Base-by-base conservation (phyloP, 1,140 invertebrate genomes). In the Cecropterus lyciades region DNA sequence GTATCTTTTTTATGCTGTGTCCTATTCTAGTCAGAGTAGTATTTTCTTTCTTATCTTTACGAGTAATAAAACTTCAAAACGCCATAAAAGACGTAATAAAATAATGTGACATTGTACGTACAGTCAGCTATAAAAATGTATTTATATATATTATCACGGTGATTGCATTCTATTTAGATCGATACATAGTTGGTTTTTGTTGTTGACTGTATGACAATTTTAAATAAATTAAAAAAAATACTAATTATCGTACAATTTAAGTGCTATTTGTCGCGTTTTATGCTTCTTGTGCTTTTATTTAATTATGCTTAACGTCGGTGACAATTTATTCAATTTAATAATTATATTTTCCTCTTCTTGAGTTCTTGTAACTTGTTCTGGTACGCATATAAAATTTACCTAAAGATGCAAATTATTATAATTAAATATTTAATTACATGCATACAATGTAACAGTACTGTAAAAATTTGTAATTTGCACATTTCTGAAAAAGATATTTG, bases 221-320 rank as follows among this genome's bases (percentile, higher is more conserved):
- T n/a, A n/a, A n/a, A n/a, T n/a, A n/a, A 51, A 27, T 33, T 33
- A 9, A 9, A 33, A 33, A 9, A 33, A 9, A 6, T 3, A 33
- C 6, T 33, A 24, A 51, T 27, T 10, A 11, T 51, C 20, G 20
- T 51, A 27, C 20, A 51, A 33, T 53, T 33, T 37, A 71, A 63
- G 30, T 72, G 67, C 78, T 67, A 72, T 76, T 64, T 70, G 82
- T 75, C 75, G 76, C 71, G 63, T 75, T 68, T 52, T 72, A 66
- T 73, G 84, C 84, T 87, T 85, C 67, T 87, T 82, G 75, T 83
- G 85, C 85, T 88, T 89, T 74, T 73, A 62, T 87, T 85, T 84
- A 77, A 86, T 85, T 82, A 67, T 82, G 83, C 82, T 65, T 69
- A 40, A 16, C 48, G 24, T 75, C 70, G 63, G 57, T 79, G 73